A percentile compares a stretch with the other conserved stretches of the same genome.
Evolutionary conservation across 2,888 invertebrate genomes (phyloP).

Genomic region (Scaptomyza polygonia): DNA sequence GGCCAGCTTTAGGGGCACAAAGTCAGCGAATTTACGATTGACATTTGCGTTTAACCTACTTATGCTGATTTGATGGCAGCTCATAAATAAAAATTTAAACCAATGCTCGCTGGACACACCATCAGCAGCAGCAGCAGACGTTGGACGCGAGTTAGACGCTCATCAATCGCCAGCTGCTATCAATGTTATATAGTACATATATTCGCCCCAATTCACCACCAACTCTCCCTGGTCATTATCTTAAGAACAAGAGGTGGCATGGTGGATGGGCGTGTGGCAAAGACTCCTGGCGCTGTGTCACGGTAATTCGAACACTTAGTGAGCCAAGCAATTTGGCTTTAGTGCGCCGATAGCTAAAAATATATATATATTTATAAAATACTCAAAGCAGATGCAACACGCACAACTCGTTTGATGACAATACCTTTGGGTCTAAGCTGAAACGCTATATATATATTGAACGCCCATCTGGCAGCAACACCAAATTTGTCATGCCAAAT

Average conservation of each 20-base stretch:
- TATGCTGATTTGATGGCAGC: conserved; percentile 82
- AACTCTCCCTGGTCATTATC: conserved; percentile 33
- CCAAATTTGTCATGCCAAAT: conserved; percentile 74
- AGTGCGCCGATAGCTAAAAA: conserved; percentile 63
- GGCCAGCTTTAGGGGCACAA: conserved; percentile 61
- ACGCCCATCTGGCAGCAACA: conserved; percentile 38
- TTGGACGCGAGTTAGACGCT: conserved; percentile 3
- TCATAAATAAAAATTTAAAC: conserved; percentile 82
- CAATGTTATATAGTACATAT: too few species aligned
- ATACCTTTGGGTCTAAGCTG: conserved; percentile 1
- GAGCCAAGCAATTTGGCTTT: conserved; percentile 73
- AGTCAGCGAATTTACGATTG: conserved; percentile 80
- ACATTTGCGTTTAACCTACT: conserved; percentile 83
- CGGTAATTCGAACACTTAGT: conserved; percentile 77
- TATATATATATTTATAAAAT: conserved; percentile 75
- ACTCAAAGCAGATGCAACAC: conserved; percentile 24
- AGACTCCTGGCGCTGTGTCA: conserved; percentile 25
- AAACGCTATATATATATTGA: conserved; percentile 24
- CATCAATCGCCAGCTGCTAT: conserved; percentile 78
- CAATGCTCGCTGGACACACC: conserved; percentile 70
- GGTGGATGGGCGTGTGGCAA: neutral
- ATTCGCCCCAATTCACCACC: too few species aligned
- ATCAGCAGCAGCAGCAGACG: conserved; percentile 3
- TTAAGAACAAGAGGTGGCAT: conserved; percentile 1
- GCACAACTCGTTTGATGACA: conserved; percentile 44